Evolutionary conservation across 2,797 vertebrate species (phyloP), one percentile per base, ranked within the genome.

Genomic region (Tapirus indicus): DNA sequence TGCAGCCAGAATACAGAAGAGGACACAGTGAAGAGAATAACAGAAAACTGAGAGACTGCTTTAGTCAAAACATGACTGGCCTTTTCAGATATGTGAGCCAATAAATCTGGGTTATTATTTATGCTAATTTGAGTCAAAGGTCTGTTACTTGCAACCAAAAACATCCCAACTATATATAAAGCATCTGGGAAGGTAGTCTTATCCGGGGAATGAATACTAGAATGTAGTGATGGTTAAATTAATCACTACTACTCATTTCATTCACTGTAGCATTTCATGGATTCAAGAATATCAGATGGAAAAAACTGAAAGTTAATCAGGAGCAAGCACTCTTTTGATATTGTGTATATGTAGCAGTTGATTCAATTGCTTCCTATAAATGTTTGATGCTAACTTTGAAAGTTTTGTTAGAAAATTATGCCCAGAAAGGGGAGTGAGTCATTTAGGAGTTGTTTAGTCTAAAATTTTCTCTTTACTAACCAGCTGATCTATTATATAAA

Each of bases 121-220:
- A 92, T 74, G 74, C 47, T 69, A 35, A 62, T 66, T 80, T 94
- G 27, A 54, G 16, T 66, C 66, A 6, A 9, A 74, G 2, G 6
- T 89, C 27, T 91, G 25, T 77, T 91, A 87, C 12, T 94, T 93
- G 17, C 75, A 95, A 87, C 60, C 35, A 77, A 75, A 91, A 68
- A 9, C 29, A 82, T 75, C 8, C 2, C 23, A 54, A 68, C 14
- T 68, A 56, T 77, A 12, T 6, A 9, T 18, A 79, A 95, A 77
- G 17, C 87, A 77, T 74, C 62, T 77, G 4, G 5, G 20, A 95
- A 96, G 8, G 13, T 89, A 10, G 13, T 41, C 9, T 56, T 87
- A 68, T 49, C 18, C 25, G 77, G 23, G 17, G 29, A 87, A 75
- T 82, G 66, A 91, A 91, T 38, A 80, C 27, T 69, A 82, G 35